Base-by-base conservation (phyloP, 2,797 vertebrate species). In the Sparus aurata region DNA sequence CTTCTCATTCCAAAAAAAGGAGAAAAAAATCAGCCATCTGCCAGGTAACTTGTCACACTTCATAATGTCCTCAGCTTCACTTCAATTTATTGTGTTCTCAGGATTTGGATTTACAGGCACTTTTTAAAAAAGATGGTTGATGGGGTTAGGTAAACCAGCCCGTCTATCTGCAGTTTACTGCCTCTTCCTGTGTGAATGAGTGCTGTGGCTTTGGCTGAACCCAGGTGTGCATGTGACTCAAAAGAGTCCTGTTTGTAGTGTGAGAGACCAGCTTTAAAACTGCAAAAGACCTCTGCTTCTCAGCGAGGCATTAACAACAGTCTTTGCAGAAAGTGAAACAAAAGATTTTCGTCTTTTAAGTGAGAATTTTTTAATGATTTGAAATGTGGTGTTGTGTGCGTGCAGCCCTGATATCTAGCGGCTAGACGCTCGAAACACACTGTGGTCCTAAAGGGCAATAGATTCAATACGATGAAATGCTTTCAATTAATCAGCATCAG, bases 151-250 rank as follows among this genome's bases (percentile, higher is more conserved):
- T 50, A 25, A 27, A 43, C 38, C 16, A 62, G 41, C 1, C 15
- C 27, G 7, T 49, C 27, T 81, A 47, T 84, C 27, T 80, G 69
- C 59, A 84, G 69, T 67, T 52, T 38, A 70, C 71, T 63, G 80
- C 50, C 43, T 75, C 79, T 93, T 93, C 90, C 92, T 90, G 92
- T 89, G 75, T 83, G 70, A 87, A 49, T 67, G 49, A 27, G 59
- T 52, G 68, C 62, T 85, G 89, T 57, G 87, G 90, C 67, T 92
- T 85, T 52, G 59, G 62, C 50, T 73, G 34, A 85, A 69, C 62
- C n/a, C 85, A 88, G 85, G 87, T 92, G 85, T 73, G 72, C 77
- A 20, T 60, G 50, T 75, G 50, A 73, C 68, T 73, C 80, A 20
- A 74, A 77, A 76, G 76, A 85, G 69, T 61, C 12, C 15, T 9